A percentile compares a stretch with the other conserved stretches of the same genome.
phyloP scores from a whole-genome alignment of 2,113 vertebrate species.

The Seriola rivoliana region DNA sequence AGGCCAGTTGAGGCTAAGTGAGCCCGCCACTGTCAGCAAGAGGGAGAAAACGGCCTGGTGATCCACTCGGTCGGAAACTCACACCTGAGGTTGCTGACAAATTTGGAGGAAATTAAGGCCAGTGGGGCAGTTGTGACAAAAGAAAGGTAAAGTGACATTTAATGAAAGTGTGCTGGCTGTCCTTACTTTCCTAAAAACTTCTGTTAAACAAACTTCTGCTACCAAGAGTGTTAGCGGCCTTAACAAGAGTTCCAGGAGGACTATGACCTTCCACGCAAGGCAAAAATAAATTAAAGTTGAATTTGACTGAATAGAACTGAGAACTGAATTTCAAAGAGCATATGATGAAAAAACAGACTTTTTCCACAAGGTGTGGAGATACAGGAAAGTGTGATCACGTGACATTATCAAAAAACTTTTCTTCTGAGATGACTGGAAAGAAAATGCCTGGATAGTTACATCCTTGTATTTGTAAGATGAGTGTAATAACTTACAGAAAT shows the following conservation, averaged over 20 bases:
- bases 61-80: conserved; percentile 16
- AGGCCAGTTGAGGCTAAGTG: conserved; percentile 35
- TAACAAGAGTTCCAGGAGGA: neutral
- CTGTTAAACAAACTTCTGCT: conserved; percentile 13
- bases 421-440: neutral
- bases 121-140: conserved; percentile 14
- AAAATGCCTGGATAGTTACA: conserved; percentile 10
- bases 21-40: conserved; percentile 22
- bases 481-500: conserved; percentile 33
- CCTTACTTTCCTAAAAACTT: conserved; percentile 23
- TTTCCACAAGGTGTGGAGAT: conserved; percentile 1
- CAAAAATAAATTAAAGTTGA: conserved; percentile 14
- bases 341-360: neutral
- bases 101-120: conserved; percentile 34
- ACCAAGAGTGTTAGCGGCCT: neutral
- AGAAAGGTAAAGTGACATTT: conserved; percentile 8
- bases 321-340: neutral
- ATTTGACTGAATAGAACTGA: neutral
- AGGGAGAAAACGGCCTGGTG: neutral
- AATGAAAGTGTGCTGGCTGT: conserved; percentile 19
- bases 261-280: neutral
- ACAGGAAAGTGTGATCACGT: neutral
- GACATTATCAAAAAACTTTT: neutral
- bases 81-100: conserved; percentile 32
- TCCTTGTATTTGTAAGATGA: conserved; percentile 23